phyloP scores from a whole-genome alignment of 2,888 invertebrate genomes.

The Drosophila mimetica region DNA sequence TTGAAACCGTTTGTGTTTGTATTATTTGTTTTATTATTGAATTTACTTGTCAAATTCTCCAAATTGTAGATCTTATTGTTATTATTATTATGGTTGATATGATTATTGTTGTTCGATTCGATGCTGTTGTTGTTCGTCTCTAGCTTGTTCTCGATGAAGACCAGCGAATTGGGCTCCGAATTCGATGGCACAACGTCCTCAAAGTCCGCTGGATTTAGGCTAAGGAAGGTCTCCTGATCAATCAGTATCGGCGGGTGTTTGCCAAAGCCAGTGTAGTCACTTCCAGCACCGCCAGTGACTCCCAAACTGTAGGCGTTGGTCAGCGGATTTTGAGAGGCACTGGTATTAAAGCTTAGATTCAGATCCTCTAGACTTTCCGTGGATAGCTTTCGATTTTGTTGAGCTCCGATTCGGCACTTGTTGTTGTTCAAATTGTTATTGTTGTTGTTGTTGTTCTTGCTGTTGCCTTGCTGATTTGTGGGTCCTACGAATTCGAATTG shows the following conservation, averaged over 20 bases:
- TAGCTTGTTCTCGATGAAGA: constrained; percentile 83
- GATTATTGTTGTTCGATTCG: constrained; percentile 65
- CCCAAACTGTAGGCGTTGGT: constrained; percentile 75
- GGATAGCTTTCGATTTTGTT: constrained; percentile 71
- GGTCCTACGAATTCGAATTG: constrained; percentile 93
- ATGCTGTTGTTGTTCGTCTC: constrained; percentile 62
- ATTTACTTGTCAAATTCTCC: constrained; percentile 82
- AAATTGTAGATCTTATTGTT: constrained; percentile 81
- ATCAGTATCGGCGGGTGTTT: constrained; percentile 82
- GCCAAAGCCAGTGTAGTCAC: constrained; percentile 56
- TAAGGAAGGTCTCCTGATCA: constrained; percentile 84
- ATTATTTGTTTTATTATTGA: constrained; percentile 82
- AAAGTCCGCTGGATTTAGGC: constrained; percentile 84
- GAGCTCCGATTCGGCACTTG: constrained; percentile 74
- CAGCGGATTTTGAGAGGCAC: constrained; percentile 70
- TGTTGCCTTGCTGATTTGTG: constrained; percentile 54
- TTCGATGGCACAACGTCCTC: constrained; percentile 82
- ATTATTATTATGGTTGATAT: constrained; percentile 54
- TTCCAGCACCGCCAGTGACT: constrained; percentile 28
- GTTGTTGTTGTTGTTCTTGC: constrained; percentile 44
- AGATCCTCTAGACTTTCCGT: constrained; percentile 84
- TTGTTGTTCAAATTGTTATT: constrained; percentile 52
- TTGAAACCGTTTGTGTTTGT: constrained; percentile 83
- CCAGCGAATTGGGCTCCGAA: constrained; percentile 82
- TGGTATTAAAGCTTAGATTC: constrained; percentile 81